A percentile compares a stretch with the other conserved stretches of the same genome.
These are phyloP conservation scores for Pediacus dermestoides DNA, from an alignment of 2,888 invertebrate genomes.

Conservation along the genomic window DNA sequence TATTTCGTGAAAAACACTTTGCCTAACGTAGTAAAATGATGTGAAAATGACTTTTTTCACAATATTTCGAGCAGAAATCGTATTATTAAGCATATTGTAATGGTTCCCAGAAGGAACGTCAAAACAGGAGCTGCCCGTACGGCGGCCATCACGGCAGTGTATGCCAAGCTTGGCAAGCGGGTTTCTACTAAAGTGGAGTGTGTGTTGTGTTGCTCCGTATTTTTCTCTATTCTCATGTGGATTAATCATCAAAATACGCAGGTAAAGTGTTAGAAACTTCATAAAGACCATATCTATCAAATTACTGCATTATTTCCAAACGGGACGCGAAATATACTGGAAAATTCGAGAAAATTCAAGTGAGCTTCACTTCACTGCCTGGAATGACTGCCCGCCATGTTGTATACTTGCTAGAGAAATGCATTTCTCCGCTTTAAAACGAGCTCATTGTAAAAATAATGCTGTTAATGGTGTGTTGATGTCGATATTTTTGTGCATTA, in stretches of 20 bases:
- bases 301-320: conserved; percentile 14
- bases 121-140: conserved; percentile 25
- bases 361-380: conserved; percentile 46
- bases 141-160: conserved; percentile 49
- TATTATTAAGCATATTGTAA: too few relatives aligned
- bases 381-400: conserved; percentile 62
- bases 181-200: conserved; percentile 51
- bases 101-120: neutral
- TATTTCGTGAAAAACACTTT: neutral
- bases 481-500: conserved; percentile 50
- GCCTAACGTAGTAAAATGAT: neutral
- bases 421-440: conserved; percentile 34
- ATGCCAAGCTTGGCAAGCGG: conserved; percentile 49
- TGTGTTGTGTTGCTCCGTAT: conserved; percentile 50
- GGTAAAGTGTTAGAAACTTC: conserved; percentile 43
- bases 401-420: conserved; percentile 47
- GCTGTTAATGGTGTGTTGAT: conserved; percentile 44
- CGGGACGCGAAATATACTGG: conserved; percentile 12
- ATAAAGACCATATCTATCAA: conserved; percentile 16
- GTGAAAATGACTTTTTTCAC: neutral
- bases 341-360: conserved; percentile 39
- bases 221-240: conserved; percentile 51
- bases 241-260: conserved; percentile 48
- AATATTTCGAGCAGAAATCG: neutral
- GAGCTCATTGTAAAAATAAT: conserved; percentile 30